Evolutionary conservation across 2,797 vertebrate genomes (phyloP).

Genomic region (Fringilla coelebs): DNA sequence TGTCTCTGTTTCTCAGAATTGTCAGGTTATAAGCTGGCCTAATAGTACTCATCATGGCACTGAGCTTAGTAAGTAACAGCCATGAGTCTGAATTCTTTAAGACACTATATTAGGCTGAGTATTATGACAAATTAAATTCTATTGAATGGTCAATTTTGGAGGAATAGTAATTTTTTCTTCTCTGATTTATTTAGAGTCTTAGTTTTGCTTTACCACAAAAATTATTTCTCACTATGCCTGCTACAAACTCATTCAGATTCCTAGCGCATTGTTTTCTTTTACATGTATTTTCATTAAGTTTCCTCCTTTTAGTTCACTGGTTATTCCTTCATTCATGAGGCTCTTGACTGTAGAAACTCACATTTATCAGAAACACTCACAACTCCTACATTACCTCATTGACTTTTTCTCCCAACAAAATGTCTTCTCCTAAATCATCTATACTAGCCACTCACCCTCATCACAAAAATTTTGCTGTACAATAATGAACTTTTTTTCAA

Average conservation of each 20-base stretch:
- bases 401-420: neutral
- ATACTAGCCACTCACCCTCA: neutral
- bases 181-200: neutral
- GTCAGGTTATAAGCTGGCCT: neutral
- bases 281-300: neutral
- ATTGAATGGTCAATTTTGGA: neutral
- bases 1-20: neutral
- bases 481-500: neutral
- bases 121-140: neutral
- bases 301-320: neutral
- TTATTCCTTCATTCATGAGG: neutral
- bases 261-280: neutral
- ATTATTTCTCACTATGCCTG: neutral
- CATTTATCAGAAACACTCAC: neutral
- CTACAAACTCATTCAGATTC: neutral
- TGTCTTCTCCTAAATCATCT: neutral
- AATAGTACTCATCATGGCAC: neutral
- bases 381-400: neutral
- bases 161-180: neutral
- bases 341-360: neutral
- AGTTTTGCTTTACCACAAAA: neutral
- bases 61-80: neutral
- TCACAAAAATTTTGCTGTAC: neutral
- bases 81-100: neutral
- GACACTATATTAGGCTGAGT: neutral